Percentiles rank a stretch among this genome's conserved stretches.
phyloP scores from a whole-genome alignment of 2,888 invertebrate genomes.

The Lasioglossum oenotherae region DNA sequence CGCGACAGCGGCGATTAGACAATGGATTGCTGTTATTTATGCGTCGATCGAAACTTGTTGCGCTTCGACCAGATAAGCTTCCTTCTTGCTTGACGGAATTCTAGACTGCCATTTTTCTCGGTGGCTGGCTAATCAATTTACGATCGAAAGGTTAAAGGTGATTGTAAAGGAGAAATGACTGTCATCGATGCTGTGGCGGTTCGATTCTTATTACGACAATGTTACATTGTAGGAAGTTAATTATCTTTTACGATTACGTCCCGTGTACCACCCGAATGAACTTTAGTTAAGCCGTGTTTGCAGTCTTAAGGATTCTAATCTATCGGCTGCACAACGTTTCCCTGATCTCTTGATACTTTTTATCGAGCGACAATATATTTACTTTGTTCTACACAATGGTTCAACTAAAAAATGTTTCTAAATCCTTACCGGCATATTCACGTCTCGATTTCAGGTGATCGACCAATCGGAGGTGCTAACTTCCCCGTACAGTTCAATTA shows the following conservation, averaged over 20 bases:
- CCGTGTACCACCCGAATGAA: not conserved
- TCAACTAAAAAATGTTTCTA: not conserved
- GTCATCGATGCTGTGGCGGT: not conserved
- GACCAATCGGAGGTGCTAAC: not conserved
- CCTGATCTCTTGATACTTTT: not conserved
- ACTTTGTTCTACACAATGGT: no score
- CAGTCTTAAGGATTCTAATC: not conserved
- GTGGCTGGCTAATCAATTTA: not conserved
- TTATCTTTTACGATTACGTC: slow-evolving; percentile 1
- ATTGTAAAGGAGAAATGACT: not conserved
- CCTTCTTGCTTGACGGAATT: not conserved
- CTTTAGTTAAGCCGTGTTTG: not conserved
- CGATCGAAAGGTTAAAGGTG: not conserved
- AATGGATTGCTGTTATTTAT: not conserved
- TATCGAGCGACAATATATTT: no score
- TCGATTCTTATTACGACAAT: not conserved
- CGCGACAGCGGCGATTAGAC: not conserved
- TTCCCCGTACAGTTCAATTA: not conserved
- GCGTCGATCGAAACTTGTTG: not conserved
- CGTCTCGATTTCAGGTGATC: not conserved
- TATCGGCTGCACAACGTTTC: not conserved
- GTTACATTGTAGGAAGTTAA: not conserved
- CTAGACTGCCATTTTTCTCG: not conserved
- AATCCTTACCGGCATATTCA: not conserved
- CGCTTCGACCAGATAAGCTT: not conserved